Evolutionary conservation across 2,888 invertebrate species (phyloP), one percentile per base, ranked within the genome.

Genomic region (Criorhina ranunculi): DNA sequence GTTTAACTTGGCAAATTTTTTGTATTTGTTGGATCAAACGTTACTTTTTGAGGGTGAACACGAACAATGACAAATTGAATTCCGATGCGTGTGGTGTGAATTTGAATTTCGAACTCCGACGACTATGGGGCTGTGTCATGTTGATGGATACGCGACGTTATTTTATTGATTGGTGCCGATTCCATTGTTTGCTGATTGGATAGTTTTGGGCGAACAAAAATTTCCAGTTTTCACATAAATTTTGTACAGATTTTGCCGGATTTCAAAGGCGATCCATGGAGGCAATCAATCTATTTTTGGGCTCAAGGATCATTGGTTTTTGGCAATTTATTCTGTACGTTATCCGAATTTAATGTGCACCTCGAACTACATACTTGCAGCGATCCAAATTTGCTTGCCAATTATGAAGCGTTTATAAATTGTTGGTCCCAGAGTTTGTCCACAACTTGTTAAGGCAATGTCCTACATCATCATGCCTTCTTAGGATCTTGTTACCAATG

Each of bases 71-170:
- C 62, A 46, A 46, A 33, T 53, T 31, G 15, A 8, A 53, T 15
- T 53, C 6, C 7, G 12, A 33, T 53, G 53, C 53, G 53, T 53
- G 12, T 53, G 53, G 53, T 53, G 53, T 53, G 53, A 31, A 29
- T 42, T 60, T 31, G 15, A 31, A n/a, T 31, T 29, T 29, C 9
- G 11, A 9, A 8, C 7, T 42, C 60, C 11, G 8, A 24, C 24
- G 24, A 24, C 24, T 24, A 4, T 24, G 24, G 24, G 24, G 4
- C 24, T 24, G 1, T 60, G 60, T 7, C 60, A 60, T 31, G 42
- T 60, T 60, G 60, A 60, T 60, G 12, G 60, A 60, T 60, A n/a
- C 29, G 29, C 12, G 42, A 12, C 8, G 19, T 19, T 19, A 46
- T 46, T 12, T 51, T 6, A 29, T 29, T 51, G 53, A 53, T 33